A percentile compares a stretch with the other conserved stretches of the same genome.
These are phyloP conservation scores for Phoebastria nigripes DNA, from an alignment of 2,797 vertebrate genomes.

Conservation along the genomic window DNA sequence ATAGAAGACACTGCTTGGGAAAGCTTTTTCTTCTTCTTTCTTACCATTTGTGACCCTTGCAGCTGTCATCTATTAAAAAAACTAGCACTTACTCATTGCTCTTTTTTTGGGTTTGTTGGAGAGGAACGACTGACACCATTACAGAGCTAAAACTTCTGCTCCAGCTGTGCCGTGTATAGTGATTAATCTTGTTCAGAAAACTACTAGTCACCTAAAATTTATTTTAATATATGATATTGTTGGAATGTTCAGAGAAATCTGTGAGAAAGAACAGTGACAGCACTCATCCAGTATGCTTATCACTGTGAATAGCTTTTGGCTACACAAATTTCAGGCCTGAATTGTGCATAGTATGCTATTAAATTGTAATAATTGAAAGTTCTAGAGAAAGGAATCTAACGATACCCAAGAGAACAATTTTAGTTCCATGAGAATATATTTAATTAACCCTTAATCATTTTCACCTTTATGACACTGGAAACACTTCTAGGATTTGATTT, in stretches of 20 bases:
- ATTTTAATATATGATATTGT: neutral
- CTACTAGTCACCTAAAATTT: neutral
- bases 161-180: neutral
- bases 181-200: neutral
- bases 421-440: constrained; percentile 56
- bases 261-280: neutral
- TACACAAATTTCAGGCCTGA: neutral
- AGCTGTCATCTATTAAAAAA: neutral
- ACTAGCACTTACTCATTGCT: neutral
- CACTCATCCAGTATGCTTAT: neutral
- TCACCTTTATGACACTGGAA: constrained; percentile 55
- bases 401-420: constrained; percentile 38
- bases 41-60: neutral
- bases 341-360: neutral
- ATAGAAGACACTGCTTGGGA: neutral
- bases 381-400: neutral
- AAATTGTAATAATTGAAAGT: constrained; percentile 33
- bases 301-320: neutral
- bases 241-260: neutral
- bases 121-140: neutral
- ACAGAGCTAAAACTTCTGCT: neutral
- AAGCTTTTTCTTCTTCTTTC: neutral
- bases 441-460: constrained; percentile 69
- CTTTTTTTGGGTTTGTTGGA: neutral
- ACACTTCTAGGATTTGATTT: constrained; percentile 64